A percentile compares a stretch with the other conserved stretches of the same genome.
phyloP scores from a whole-genome alignment of 2,888 invertebrate genomes.

The Galerucella pusilla region DNA sequence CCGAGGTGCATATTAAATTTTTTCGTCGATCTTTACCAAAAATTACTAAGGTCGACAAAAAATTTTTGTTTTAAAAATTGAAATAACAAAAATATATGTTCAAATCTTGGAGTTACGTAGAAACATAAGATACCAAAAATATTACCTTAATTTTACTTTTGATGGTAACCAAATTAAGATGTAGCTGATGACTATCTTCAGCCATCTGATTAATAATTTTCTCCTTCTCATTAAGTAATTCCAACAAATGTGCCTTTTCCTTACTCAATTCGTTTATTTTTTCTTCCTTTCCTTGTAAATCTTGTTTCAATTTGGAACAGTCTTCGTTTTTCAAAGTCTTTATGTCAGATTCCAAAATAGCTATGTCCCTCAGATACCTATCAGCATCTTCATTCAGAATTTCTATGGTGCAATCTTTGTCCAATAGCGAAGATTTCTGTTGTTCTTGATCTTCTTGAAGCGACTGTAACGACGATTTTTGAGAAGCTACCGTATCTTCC shows the following conservation, averaged over 20 bases:
- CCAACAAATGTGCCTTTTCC: constrained; percentile 70
- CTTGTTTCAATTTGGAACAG: constrained; percentile 28
- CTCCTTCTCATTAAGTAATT: constrained; percentile 71
- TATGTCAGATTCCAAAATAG: constrained; percentile 65
- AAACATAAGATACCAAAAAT: neutral
- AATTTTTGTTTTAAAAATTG: too few relatives aligned
- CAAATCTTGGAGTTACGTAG: too few relatives aligned
- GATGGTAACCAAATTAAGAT: constrained; percentile 67
- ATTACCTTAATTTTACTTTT: constrained; percentile 61
- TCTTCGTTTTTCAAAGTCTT: constrained; percentile 33
- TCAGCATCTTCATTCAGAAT: constrained; percentile 64
- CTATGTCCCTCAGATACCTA: constrained; percentile 68
- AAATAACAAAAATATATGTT: too few relatives aligned
- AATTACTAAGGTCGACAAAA: too few relatives aligned
- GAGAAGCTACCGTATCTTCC: constrained; percentile 40
- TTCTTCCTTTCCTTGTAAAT: constrained; percentile 34
- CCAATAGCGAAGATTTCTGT: constrained; percentile 50
- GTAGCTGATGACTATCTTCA: constrained; percentile 68
- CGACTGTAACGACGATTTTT: constrained; percentile 51
- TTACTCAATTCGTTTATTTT: constrained; percentile 64
- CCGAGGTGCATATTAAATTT: too few relatives aligned
- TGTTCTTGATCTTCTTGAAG: constrained; percentile 53
- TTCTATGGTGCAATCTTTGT: constrained; percentile 69
- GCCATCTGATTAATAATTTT: constrained; percentile 71
- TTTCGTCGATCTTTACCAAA: too few relatives aligned